Evolutionary conservation across 2,113 vertebrate genomes (phyloP), one percentile per base, ranked within the genome.

Genomic region (Terrapene triunguis): DNA sequence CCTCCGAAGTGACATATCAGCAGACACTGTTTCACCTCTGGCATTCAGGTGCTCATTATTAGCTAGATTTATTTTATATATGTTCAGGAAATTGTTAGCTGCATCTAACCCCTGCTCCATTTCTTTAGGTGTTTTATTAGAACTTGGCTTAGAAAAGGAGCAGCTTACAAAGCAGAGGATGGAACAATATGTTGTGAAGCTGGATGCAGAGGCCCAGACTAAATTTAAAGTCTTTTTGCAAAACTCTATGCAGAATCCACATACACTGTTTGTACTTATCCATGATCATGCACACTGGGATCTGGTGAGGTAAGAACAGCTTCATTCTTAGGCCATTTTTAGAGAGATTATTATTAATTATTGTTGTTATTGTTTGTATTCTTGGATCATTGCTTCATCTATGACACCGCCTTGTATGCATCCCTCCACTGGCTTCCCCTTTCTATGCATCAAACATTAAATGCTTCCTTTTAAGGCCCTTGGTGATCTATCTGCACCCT

Each of bases 211-310:
- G 12, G 99, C 99, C 11, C 99, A 98, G 92, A 97, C 97, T 2
- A 99, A 98, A 93, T 99, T 99, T 95, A 98, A 99, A 93, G 95
- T 93, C 59, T 99, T 99, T 89, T 98, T 99, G 92, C 99, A 99
- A 79, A 99, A 98, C 96, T 99, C 99, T 47, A 98, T 99, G 96
- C 98, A 98, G 96, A 99, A 99, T 95, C 99, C 99, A 0, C 99
- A 99, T 87, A 99, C 99, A 0, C 98, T 99, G n/a, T 99, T 99
- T 94, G 98, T 99, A 92, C 97, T 99, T 57, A 98, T 99, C 93
- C 99, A 99, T 14, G 99, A 99, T 97, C 99, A 99, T 0, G 99
- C 99, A 25, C 99, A 99, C 97, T 99, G 99, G 99, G 99, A 99
- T 93, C 98, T 99, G 38, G 98, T 98, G 98, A 99, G 99, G 99